Evolutionary conservation across 2,888 invertebrate genomes (phyloP).

Genomic region (Pterobdella sp.): DNA sequence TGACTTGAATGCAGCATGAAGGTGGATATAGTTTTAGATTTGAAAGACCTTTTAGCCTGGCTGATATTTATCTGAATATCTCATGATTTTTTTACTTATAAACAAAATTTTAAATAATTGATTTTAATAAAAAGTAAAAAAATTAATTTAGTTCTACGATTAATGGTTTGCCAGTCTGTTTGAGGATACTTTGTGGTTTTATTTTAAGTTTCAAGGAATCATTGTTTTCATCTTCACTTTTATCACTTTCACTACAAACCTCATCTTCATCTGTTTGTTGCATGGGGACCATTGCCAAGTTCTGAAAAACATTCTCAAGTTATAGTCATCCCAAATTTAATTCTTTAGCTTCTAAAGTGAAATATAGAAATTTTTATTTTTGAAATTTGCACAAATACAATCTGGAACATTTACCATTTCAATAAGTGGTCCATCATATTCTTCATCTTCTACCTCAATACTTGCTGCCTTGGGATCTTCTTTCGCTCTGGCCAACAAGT

Average conservation of each 20-base stretch:
- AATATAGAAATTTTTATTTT: neutral
- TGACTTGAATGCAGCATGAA: neutral
- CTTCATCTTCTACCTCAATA: conserved; percentile 2
- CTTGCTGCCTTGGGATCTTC: neutral
- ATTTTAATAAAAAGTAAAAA: neutral
- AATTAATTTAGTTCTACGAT: neutral
- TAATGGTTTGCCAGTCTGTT: neutral
- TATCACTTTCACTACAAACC: neutral
- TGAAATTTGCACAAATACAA: neutral
- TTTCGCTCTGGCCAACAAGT: neutral
- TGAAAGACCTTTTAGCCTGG: neutral
- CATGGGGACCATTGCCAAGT: neutral
- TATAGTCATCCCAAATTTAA: neutral
- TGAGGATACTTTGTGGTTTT: neutral
- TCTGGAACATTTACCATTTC: conserved; percentile 4
- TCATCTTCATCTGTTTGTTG: neutral
- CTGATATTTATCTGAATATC: neutral
- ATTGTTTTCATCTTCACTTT: neutral
- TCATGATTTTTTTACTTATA: neutral
- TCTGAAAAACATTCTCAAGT: neutral
- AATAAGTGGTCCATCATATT: conserved; percentile 4
- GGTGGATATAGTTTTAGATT: neutral
- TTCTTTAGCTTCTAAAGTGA: neutral
- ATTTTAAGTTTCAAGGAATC: neutral
- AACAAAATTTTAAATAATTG: neutral